Evolutionary conservation across 2,797 vertebrate genomes (phyloP), one percentile per base, ranked within the genome.

Genomic region (Bufotes viridis): DNA sequence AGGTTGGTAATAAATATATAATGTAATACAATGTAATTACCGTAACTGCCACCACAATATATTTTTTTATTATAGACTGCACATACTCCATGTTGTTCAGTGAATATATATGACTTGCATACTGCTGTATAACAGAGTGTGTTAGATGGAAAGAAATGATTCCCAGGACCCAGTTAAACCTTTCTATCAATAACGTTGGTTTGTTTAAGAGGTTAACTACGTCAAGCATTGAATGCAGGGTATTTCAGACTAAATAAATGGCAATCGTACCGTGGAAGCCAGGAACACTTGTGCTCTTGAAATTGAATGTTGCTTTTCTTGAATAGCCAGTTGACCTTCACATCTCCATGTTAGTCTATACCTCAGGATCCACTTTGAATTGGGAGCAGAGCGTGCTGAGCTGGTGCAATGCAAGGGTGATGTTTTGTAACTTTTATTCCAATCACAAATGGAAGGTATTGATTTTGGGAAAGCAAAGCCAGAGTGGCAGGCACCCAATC

Each of bases 401-500:
- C 75, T 74, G 65, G 58, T 76, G 70, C 78, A 82, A 89, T 81
- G 29, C n/a, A 17, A 72, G 20, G 13, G 2, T 29, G 49, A 34
- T 3, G 2, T 17, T 82, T 87, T 61, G 24, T 70, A 89, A 87
- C 84, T 89, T 89, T 89, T 86, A 93, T 93, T 93, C 92, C 92
- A 93, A 94, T 91, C 90, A 92, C 94, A 94, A 92, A 94, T 94
- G 93, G 92, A 93, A 94, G 93, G 91, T 95, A 96, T 95, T 94
- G 95, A 95, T 95, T 95, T 93, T 94, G 93, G 94, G 93, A 94
- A 91, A 92, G 93, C 90, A 93, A 92, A 94, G 94, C 69, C 93
- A 94, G 93, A 93, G 94, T 93, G 93, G 91, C 91, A 90, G 94
- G 95, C 95, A 94, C 93, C 93, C 94, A 95, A 95, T 94, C 94